A percentile compares a stretch with the other conserved stretches of the same genome.
Evolutionary conservation across 2,113 vertebrate genomes (phyloP).

Genomic region (Cyanoliseus patagonus): DNA sequence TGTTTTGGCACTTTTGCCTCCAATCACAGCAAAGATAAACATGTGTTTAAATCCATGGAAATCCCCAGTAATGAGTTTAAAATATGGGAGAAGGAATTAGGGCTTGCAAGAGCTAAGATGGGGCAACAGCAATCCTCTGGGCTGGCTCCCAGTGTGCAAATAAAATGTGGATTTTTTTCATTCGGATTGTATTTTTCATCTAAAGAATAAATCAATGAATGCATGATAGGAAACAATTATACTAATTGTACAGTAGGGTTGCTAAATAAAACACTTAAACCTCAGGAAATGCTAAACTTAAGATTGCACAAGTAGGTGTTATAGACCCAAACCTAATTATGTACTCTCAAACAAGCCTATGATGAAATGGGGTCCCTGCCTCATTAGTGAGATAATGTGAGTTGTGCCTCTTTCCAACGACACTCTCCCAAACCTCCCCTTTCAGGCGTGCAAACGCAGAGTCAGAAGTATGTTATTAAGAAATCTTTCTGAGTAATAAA

Average conservation of each 20-base stretch:
- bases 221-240: not conserved
- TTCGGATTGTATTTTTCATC: not conserved
- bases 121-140: not conserved
- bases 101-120: not conserved
- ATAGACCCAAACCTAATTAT: not conserved
- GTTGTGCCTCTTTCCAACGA: not conserved
- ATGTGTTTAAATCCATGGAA: not conserved
- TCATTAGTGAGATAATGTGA: not conserved
- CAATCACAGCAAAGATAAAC: not conserved
- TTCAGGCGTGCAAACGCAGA: not conserved
- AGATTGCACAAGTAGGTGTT: not conserved
- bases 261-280: constrained; percentile 39
- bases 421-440: not conserved
- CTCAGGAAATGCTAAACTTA: constrained; percentile 25
- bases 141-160: not conserved
- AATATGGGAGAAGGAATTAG: not conserved
- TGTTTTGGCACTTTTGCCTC: not conserved
- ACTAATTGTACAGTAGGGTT: not conserved
- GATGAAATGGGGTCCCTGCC: not conserved
- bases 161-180: not conserved
- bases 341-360: not conserved
- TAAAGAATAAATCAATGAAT: constrained; percentile 1
- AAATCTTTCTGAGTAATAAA: not conserved
- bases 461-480: not conserved
- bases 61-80: not conserved